Evolutionary conservation across 2,797 vertebrate genomes (phyloP).

Genomic region (Lacerta bilineata): DNA sequence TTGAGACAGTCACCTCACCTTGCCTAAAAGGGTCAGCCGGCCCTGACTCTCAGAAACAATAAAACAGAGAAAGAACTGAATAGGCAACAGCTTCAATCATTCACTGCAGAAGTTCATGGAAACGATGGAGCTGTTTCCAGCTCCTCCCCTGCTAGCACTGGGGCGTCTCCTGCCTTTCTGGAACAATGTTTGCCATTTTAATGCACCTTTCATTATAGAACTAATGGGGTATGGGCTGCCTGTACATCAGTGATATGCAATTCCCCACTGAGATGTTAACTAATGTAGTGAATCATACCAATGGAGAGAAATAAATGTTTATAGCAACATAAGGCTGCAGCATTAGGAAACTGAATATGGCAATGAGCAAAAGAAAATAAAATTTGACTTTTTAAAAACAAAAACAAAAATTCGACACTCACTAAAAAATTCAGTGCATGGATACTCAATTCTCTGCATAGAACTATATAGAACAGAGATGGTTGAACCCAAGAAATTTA

Average conservation of each 20-base stretch:
- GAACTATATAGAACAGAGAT: not conserved
- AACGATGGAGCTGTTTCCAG: not conserved
- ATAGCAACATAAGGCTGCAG: not conserved
- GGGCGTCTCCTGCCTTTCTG: not conserved
- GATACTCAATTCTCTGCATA: not conserved
- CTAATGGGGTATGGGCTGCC: slow-evolving; percentile 15
- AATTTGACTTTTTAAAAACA: not conserved
- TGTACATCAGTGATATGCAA: not conserved
- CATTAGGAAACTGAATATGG: not conserved
- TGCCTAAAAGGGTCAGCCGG: too few relatives aligned
- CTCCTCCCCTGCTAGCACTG: not conserved
- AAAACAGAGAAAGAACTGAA: not conserved
- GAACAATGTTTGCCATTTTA: slow-evolving; percentile 9
- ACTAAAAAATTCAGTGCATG: not conserved
- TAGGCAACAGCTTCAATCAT: not conserved
- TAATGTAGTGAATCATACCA: slow-evolving; percentile 1
- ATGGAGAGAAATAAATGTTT: slow-evolving; percentile 5
- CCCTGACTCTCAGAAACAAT: not conserved
- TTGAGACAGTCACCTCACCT: too few relatives aligned
- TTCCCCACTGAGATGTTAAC: slow-evolving; percentile 14
- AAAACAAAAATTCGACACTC: not conserved
- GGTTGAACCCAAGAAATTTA: not conserved
- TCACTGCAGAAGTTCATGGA: not conserved
- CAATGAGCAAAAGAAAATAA: not conserved
- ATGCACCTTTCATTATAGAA: not conserved